Percentiles rank a stretch among this genome's conserved stretches.
Conservation (phyloP, 2,113 vertebrate species). For the Microtus richardsoni region DNA sequence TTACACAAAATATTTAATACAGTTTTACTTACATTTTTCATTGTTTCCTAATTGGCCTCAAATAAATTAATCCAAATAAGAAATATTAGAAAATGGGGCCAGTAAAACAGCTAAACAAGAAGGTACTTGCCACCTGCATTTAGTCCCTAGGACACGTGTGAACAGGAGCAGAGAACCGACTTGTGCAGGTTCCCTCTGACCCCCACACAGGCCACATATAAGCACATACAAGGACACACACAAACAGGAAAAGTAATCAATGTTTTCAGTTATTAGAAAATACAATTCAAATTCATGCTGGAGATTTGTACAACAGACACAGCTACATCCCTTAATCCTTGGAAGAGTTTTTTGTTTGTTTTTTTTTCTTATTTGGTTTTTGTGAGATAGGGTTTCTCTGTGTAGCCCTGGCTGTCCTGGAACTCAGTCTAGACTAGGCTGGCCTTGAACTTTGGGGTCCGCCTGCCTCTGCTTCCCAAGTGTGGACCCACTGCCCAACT, state of each 20-base stretch:
- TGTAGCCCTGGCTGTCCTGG: not conserved
- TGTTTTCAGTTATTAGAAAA: not conserved
- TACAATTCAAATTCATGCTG: not conserved
- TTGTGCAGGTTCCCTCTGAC: not conserved
- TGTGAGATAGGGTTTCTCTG: not conserved
- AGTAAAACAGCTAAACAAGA: not conserved
- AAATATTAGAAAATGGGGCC: not conserved
- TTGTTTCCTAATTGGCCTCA: conserved; percentile 19
- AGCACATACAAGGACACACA: not conserved
- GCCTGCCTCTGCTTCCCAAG: not conserved
- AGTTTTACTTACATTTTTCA: not conserved
- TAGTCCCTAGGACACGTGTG: not conserved
- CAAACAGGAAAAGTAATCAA: not conserved
- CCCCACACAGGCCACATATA: not conserved
- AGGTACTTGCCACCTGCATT: not conserved
- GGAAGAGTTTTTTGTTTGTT: not conserved
- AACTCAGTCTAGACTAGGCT: not conserved
- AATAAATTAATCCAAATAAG: conserved; percentile 36
- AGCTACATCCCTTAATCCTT: not conserved
- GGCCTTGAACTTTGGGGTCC: not conserved
- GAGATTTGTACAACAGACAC: not conserved
- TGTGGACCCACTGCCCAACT: not conserved
- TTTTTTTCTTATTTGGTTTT: not conserved
- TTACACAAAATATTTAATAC: conserved; percentile 6
- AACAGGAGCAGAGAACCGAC: not conserved